Percentiles rank a stretch among this genome's conserved stretches.
These are phyloP conservation scores for Megalurothrips usitatus DNA, from an alignment of 2,888 invertebrate species.

Conservation along the genomic window DNA sequence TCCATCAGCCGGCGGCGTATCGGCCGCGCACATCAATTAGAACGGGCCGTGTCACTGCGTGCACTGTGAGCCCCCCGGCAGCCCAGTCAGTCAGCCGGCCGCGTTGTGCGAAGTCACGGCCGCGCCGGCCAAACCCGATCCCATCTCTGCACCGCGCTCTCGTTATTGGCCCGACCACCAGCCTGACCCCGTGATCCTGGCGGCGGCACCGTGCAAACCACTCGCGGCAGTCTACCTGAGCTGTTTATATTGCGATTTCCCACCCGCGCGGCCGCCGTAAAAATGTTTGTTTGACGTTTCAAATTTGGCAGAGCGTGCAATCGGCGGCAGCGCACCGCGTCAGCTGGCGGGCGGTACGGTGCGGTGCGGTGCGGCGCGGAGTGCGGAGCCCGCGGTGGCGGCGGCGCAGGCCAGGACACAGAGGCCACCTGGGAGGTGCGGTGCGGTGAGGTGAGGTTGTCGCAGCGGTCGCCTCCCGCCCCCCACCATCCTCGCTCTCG, in stretches of 20 bases:
- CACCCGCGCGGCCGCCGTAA: background rate
- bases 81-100: too few species aligned
- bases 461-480: too few species aligned
- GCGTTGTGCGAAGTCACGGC: background rate
- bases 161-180: too few species aligned
- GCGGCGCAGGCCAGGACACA: background rate
- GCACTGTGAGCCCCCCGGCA: too few species aligned
- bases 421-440: background rate
- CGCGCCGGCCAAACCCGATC: background rate
- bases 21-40: background rate
- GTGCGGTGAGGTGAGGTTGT: too few species aligned
- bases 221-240: too few species aligned
- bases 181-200: background rate
- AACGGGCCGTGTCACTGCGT: background rate
- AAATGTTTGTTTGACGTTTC: background rate
- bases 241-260: too few species aligned
- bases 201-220: background rate
- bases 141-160: background rate
- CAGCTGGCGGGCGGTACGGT: background rate
- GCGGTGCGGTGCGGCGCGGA: background rate
- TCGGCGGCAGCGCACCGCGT: background rate
- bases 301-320: background rate
- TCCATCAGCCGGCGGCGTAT: background rate
- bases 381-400: background rate
- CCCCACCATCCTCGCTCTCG: too few species aligned